Evolutionary conservation across 2,797 vertebrate species (phyloP), one percentile per base, ranked within the genome.

Genomic region (Loriculus beryllinus): DNA sequence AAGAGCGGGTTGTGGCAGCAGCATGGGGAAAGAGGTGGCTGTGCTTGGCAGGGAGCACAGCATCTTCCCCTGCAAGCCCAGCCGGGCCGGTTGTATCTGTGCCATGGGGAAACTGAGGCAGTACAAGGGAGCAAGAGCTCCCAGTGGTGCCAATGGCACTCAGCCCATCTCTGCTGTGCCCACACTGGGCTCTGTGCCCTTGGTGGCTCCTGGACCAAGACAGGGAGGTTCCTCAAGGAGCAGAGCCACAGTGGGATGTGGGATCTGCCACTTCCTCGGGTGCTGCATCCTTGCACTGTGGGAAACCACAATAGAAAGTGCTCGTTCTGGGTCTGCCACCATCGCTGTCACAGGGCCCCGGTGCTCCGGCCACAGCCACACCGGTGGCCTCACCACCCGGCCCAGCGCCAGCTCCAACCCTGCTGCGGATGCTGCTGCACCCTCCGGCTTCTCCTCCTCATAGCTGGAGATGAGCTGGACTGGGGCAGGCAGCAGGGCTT

Each of bases 401-500:
- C 70, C 10, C 2, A 1, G 59, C 2, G 2, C 49, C 91, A 57
- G 28, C n/a, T 1, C 76, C 51, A 7, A 65, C 45, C 69, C 65
- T 11, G 39, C 65, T 1, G 1, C 1, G 1, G 70, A 42, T 4
- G 25, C 2, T 81, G 77, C 90, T 22, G 69, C 26, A 6, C 18
- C 81, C 67, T 60, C 79, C 0, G 1, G 69, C 74, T 72, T 70
- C 81, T 68, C 21, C 69, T 83, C 26, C 25, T 3, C 2, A 0
- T 7, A 43, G 56, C 43, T 69, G 18, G 33, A 49, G 15, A 39
- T 0, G 3, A 52, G 48, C 43, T 0, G 4, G 48, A 35, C 0
- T 39, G 35, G 35, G 31, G n/a, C 2, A 2, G 51, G 47, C 0
- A 52, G 71, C 1, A 0, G 14, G 49, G 7, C 54, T 22, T 0